A percentile compares a stretch with the other conserved stretches of the same genome.
Conservation (phyloP, 2,113 vertebrate species). For the Chunga burmeisteri region DNA sequence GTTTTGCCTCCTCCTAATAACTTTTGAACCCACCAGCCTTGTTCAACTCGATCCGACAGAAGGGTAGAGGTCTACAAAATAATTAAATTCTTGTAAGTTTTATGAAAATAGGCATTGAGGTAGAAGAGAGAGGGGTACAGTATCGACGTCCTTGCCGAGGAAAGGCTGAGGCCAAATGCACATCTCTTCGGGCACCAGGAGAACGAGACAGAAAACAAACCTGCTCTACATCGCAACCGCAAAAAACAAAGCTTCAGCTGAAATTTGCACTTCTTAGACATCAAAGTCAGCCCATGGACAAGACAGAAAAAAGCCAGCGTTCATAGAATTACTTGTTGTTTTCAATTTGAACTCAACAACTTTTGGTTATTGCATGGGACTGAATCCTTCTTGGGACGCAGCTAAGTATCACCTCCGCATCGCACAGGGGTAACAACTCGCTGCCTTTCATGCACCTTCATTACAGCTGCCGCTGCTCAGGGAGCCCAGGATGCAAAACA, state of each 20-base stretch:
- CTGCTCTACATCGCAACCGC: background rate
- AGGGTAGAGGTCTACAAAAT: background rate
- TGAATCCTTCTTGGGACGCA: background rate
- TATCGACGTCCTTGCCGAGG: accelerated
- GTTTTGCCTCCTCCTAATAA: constrained; percentile 8
- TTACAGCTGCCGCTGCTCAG: background rate
- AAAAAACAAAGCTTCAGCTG: background rate
- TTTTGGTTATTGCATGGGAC: background rate
- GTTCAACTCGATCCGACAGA: constrained; percentile 25
- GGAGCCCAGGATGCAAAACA: background rate
- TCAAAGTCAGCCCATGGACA: background rate
- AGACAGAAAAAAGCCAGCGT: background rate
- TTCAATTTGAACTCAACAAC: background rate
- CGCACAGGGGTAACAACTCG: accelerated
- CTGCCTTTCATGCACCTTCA: background rate
- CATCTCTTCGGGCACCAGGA: background rate
- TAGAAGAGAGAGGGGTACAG: background rate
- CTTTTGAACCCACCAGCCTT: background rate
- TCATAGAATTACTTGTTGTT: background rate
- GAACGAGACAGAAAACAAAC: background rate
- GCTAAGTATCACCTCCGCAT: background rate
- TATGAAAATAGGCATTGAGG: background rate
- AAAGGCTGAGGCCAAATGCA: background rate
- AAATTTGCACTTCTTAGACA: background rate
- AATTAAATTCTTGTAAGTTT: background rate